Evolutionary conservation across 2,113 vertebrate species (phyloP).

Genomic region (Oenanthe melanoleuca): DNA sequence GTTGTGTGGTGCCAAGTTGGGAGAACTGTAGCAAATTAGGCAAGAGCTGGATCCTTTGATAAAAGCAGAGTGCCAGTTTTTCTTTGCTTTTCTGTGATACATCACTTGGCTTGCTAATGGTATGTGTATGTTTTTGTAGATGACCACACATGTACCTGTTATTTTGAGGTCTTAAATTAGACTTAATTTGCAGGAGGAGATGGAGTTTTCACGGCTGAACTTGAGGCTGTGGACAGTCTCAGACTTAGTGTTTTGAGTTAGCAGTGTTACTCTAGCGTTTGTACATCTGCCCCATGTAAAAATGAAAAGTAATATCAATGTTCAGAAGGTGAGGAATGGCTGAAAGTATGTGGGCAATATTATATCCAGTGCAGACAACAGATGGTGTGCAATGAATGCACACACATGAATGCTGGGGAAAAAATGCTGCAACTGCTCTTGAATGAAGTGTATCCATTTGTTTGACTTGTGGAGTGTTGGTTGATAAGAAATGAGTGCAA

Average conservation of each 20-base stretch:
- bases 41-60: background rate
- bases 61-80: background rate
- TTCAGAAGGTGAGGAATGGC: background rate
- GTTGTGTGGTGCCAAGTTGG: background rate
- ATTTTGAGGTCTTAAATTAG: background rate
- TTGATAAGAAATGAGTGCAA: background rate
- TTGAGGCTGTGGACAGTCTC: background rate
- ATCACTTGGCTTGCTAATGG: background rate
- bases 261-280: background rate
- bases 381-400: background rate
- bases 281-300: background rate
- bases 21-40: background rate
- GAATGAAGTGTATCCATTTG: background rate
- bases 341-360: background rate
- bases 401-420: background rate
- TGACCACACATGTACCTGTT: accelerated
- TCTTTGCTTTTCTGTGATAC: background rate
- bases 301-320: background rate
- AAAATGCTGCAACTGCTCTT: background rate
- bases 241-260: background rate
- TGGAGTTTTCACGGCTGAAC: background rate
- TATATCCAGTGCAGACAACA: background rate
- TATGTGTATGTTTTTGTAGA: background rate
- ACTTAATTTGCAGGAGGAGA: background rate
- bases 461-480: background rate